Evolutionary conservation across 2,888 invertebrate genomes (phyloP).

Genomic region (Nymphalis c-album): DNA sequence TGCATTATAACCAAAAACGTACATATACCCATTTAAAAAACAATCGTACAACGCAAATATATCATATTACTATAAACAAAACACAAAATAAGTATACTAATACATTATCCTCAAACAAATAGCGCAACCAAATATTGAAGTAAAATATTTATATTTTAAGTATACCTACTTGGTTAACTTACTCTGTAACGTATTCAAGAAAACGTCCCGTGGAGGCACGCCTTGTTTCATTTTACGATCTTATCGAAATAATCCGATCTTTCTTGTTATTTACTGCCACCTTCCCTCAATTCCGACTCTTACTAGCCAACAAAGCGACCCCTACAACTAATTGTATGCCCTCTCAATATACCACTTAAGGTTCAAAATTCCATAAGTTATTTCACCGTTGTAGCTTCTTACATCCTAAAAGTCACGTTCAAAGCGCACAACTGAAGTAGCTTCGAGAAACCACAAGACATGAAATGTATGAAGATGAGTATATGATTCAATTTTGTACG

Average conservation of each 20-base stretch:
- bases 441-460: slow-evolving; percentile 50
- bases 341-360: slow-evolving; percentile 51
- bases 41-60: not conserved
- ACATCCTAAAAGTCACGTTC: slow-evolving; percentile 51
- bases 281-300: slow-evolving; percentile 68
- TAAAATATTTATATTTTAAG: slow-evolving; percentile 32
- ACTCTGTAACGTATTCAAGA: slow-evolving; percentile 43
- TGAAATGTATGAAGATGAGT: slow-evolving; percentile 51
- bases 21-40: not conserved
- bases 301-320: slow-evolving; percentile 50
- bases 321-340: slow-evolving; percentile 60
- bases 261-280: slow-evolving; percentile 77
- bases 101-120: slow-evolving; percentile 8
- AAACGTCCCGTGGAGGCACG: slow-evolving; percentile 70
- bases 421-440: slow-evolving; percentile 51
- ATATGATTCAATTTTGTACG: slow-evolving; percentile 62
- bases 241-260: slow-evolving; percentile 82
- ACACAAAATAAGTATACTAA: not conserved
- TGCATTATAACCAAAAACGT: no score
- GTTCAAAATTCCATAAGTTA: slow-evolving; percentile 56
- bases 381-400: slow-evolving; percentile 53
- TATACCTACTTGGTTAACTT: slow-evolving; percentile 36
- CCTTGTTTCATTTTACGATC: slow-evolving; percentile 81
- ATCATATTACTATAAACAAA: not conserved
- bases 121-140: slow-evolving; percentile 24